Evolutionary conservation across 2,888 invertebrate species (phyloP).

Genomic region (Drosophila infuscata): DNA sequence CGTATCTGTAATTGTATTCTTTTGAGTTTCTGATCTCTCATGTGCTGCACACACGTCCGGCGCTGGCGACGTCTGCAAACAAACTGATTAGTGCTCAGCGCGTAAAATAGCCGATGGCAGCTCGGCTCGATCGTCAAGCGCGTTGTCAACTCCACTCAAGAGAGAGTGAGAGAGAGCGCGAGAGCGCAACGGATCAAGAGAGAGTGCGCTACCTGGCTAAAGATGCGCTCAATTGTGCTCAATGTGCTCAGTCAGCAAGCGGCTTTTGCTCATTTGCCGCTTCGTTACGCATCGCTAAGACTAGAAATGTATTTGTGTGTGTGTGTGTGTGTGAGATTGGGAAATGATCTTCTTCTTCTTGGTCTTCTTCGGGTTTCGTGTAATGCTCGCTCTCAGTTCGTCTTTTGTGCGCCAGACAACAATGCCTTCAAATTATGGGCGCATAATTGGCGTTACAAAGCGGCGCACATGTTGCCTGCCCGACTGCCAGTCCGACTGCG

Average conservation of each 20-base stretch:
- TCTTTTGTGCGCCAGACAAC: constrained; percentile 72
- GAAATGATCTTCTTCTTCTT: constrained; percentile 57
- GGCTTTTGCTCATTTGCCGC: constrained; percentile 78
- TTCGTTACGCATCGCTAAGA: constrained; percentile 74
- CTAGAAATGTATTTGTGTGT: constrained; percentile 12
- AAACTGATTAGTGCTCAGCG: constrained; percentile 69
- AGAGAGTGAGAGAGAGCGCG: constrained; percentile 28
- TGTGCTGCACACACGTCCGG: constrained; percentile 52
- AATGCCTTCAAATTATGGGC: constrained; percentile 82
- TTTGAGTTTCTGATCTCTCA: constrained; percentile 34
- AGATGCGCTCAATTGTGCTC: constrained; percentile 42
- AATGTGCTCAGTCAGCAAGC: constrained; percentile 25
- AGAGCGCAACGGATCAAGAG: constrained; percentile 7
- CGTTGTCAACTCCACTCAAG: constrained; percentile 65
- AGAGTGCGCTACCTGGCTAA: constrained; percentile 54
- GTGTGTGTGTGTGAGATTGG: constrained; percentile 35
- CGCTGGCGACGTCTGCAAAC: constrained; percentile 62
- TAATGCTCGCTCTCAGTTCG: constrained; percentile 50
- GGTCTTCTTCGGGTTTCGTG: constrained; percentile 21
- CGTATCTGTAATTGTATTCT: constrained; percentile 17
- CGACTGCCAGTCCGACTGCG: constrained; percentile 30
- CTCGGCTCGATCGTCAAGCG: constrained; percentile 46
- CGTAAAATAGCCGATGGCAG: constrained; percentile 46
- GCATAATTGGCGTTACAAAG: constrained; percentile 84
- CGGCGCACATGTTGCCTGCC: constrained; percentile 71